Percentiles rank a stretch among this genome's conserved stretches.
Evolutionary conservation across 2,113 vertebrate species (phyloP).

Genomic region (Piaya cayana): DNA sequence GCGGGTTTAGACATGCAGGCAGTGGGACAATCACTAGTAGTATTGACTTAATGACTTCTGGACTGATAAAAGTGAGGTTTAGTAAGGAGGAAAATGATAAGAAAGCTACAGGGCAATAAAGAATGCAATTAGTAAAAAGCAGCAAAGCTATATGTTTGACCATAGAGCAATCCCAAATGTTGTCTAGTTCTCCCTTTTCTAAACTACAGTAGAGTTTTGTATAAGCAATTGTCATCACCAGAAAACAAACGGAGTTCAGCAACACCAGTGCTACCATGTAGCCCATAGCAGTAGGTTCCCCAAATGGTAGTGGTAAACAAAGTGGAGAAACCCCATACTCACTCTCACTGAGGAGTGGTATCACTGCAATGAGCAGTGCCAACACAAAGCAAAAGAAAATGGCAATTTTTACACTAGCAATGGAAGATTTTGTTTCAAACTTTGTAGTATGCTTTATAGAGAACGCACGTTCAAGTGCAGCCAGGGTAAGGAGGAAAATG

Average conservation of each 20-base stretch:
- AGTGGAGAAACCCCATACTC: constrained; percentile 83
- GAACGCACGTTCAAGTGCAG: constrained; percentile 85
- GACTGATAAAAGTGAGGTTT: constrained; percentile 84
- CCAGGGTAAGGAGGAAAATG: constrained; percentile 88
- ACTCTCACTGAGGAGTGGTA: constrained; percentile 81
- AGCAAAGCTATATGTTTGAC: constrained; percentile 89
- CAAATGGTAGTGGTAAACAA: constrained; percentile 85
- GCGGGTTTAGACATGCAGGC: constrained; percentile 90
- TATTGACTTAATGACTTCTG: constrained; percentile 86
- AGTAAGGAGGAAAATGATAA: constrained; percentile 90
- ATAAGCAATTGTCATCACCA: constrained; percentile 88
- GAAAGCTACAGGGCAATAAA: constrained; percentile 91
- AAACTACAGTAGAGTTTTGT: constrained; percentile 86
- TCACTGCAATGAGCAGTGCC: constrained; percentile 77
- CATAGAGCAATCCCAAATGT: constrained; percentile 83
- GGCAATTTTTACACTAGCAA: constrained; percentile 63
- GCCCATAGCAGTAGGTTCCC: constrained; percentile 78
- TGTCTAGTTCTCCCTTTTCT: constrained; percentile 83
- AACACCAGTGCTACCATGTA: constrained; percentile 88
- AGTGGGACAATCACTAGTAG: constrained; percentile 89
- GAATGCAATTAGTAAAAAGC: constrained; percentile 92
- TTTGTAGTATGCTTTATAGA: constrained; percentile 71
- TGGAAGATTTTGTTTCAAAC: constrained; percentile 71
- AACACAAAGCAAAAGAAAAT: constrained; percentile 73
- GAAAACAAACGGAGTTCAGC: constrained; percentile 88